phyloP scores from a whole-genome alignment of 2,113 vertebrate genomes.

The Engraulis encrasicolus region DNA sequence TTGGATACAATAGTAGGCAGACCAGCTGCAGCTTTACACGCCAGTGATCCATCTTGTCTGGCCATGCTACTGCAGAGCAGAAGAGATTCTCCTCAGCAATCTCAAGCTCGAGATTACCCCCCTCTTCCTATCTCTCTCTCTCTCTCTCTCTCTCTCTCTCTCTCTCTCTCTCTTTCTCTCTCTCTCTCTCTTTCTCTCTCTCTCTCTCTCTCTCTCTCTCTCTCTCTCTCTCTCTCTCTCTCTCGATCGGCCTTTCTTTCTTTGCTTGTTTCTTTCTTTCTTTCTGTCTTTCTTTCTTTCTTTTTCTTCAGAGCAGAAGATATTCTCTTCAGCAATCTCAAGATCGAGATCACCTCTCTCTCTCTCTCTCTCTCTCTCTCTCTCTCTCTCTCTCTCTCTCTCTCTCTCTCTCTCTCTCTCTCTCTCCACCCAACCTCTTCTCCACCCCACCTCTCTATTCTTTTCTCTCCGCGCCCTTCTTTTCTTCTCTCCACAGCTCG shows the following conservation, averaged over 20 bases:
- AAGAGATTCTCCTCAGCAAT: constrained; percentile 20
- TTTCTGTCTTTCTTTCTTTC: too few relatives aligned
- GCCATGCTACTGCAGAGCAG: constrained; percentile 21
- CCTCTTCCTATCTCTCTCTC: neutral
- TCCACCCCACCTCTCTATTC: neutral
- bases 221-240: too few relatives aligned
- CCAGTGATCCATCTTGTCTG: constrained; percentile 3
- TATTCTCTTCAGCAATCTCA: constrained; percentile 23
- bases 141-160: too few relatives aligned
- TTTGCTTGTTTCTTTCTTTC: too few relatives aligned
- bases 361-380: neutral
- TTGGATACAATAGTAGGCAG: neutral
- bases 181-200: neutral
- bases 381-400: neutral
- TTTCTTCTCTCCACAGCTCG: neutral
- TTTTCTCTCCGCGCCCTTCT: neutral
- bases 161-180: neutral
- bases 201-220: neutral
- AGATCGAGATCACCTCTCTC: neutral
- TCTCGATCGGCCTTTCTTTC: too few relatives aligned
- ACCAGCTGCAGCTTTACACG: constrained; percentile 20
- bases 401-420: neutral
- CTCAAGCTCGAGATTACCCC: neutral
- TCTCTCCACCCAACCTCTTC: neutral
- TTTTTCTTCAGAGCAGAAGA: constrained; percentile 18